These are phyloP conservation scores for Pelodytes ibericus DNA, from an alignment of 2,797 vertebrate species.

Conservation along the genomic window DNA sequence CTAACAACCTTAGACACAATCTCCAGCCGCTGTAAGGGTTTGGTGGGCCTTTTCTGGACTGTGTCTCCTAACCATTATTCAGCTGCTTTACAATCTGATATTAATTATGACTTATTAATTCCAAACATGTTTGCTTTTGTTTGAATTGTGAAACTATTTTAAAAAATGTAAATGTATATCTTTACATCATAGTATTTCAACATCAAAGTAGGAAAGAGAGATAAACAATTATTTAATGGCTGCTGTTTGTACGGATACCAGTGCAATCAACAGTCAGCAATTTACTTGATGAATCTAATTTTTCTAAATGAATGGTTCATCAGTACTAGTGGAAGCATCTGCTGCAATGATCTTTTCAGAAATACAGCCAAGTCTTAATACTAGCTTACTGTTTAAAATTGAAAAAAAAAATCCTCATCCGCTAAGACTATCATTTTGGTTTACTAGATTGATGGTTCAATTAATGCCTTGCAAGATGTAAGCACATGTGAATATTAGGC, in stretches of 20 bases:
- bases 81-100: too few relatives aligned
- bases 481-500: neutral
- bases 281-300: conserved; percentile 43
- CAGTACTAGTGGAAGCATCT: conserved; percentile 35
- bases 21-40: too few relatives aligned
- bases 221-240: neutral
- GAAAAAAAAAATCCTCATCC: too few relatives aligned
- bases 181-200: neutral
- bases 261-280: conserved; percentile 27
- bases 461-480: conserved; percentile 10
- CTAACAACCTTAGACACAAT: too few relatives aligned
- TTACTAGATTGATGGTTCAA: conserved; percentile 14
- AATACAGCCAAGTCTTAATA: conserved; percentile 9
- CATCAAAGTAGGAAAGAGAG: neutral
- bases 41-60: too few relatives aligned
- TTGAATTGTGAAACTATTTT: neutral
- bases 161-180: neutral
- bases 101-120: too few relatives aligned
- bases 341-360: conserved; percentile 1
- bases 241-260: conserved; percentile 1
- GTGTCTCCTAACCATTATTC: too few relatives aligned
- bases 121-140: too few relatives aligned
- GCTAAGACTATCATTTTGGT: conserved; percentile 10
- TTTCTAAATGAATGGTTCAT: conserved; percentile 38
- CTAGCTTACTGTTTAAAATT: conserved; percentile 17